Base-by-base conservation (phyloP, 30 jellyfish, hydroid and myxozoan genomes). In the Aurelia sp. region DNA sequence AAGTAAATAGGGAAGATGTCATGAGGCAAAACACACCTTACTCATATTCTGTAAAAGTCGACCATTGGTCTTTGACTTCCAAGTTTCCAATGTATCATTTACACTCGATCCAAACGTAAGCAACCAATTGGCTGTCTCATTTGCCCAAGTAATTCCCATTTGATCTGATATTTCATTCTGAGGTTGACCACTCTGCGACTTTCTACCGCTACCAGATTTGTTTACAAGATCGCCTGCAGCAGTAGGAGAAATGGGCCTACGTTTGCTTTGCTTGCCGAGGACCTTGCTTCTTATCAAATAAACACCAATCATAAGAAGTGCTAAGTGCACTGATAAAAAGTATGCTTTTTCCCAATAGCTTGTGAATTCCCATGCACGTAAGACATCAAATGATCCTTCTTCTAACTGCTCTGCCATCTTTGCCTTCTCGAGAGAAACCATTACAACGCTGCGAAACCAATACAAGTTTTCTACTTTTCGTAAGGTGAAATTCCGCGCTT, bases 281-380 rank as follows among this genome's bases (percentile, higher is more conserved):
- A 66, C 24, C 30, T 68, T 74, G 40, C 50, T 79, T 63, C 73
- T 47, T 22, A 79, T 79, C 31, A 74, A 63, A 51, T 79, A 79
- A 40, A 79, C 66, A n/a, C 89, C 89, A 3, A 79, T 18, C 8
- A 79, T 44, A 44, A 79, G 81, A 10, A 79, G 61, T 21, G 70
- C 78, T 27, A 48, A 21, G 48, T 79, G 89, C 20, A 79, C 89
- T 8, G 61, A 47, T 3, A 79, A 58, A 53, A 79, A 79, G 52
- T 79, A 79, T 17, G 80, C 73, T 63, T 79, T 79, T 57, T 79
- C 89, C 20, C 22, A 63, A 79, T 24, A 21, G 50, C 15, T 63
- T 5, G 89, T 79, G 35, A 62, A 47, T 18, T 79, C 89, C 89
- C 89, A 79, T 22, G 80, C 89, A 58, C 89, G 89, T 24, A 79